These are phyloP conservation scores for Syngnathoides biaculeatus DNA, from an alignment of 2,113 vertebrate genomes.

Conservation along the genomic window DNA sequence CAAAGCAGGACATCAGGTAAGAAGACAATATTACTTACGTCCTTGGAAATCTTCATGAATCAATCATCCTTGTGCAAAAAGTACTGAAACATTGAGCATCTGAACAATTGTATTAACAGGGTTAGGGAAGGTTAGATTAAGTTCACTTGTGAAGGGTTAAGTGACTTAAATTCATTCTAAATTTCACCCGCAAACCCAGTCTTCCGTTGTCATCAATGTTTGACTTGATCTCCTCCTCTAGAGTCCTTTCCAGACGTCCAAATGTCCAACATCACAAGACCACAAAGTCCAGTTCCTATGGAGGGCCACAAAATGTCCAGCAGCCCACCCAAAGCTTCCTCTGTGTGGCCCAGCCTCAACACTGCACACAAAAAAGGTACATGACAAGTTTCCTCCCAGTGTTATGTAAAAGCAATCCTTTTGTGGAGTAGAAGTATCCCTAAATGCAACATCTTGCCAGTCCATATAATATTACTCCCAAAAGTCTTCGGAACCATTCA, in stretches of 20 bases:
- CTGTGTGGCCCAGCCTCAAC: conserved; percentile 78
- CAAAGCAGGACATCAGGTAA: conserved; percentile 84
- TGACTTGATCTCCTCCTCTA: conserved; percentile 52
- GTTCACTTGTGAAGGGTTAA: background rate
- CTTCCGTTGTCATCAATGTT: background rate
- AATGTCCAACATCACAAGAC: conserved; percentile 76
- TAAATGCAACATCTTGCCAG: no score
- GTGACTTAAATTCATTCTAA: background rate
- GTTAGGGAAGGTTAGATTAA: background rate
- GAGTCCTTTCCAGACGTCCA: conserved; percentile 83
- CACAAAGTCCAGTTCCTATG: conserved; percentile 72
- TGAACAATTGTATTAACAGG: background rate
- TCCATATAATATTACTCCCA: no score
- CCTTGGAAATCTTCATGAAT: background rate
- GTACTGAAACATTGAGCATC: background rate
- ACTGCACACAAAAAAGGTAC: conserved; percentile 90
- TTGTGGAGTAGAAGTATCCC: background rate
- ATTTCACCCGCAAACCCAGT: background rate
- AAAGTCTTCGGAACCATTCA: no score
- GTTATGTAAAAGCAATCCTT: background rate
- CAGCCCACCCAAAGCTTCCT: conserved; percentile 84
- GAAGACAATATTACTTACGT: background rate
- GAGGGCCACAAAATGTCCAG: conserved; percentile 82
- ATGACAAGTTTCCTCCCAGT: background rate
- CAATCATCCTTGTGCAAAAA: background rate